These are phyloP conservation scores for Acleris laterana DNA, from an alignment of 2,888 invertebrate species.

Conservation along the genomic window DNA sequence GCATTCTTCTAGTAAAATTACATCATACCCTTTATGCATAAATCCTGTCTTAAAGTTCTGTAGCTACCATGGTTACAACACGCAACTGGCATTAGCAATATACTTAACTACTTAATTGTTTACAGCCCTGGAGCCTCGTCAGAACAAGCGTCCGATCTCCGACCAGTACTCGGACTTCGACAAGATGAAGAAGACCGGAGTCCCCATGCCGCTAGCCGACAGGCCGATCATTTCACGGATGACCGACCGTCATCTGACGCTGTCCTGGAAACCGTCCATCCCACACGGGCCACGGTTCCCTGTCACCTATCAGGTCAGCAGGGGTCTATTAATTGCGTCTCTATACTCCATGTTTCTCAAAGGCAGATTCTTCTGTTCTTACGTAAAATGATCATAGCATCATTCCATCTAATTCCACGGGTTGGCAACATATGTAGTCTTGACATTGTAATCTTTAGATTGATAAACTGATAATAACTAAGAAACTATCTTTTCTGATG, in stretches of 20 bases:
- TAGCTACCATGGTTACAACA: too few species aligned
- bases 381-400: too few species aligned
- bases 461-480: too few species aligned
- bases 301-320: constrained; percentile 93
- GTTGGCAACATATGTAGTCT: too few species aligned
- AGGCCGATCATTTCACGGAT: constrained; percentile 96
- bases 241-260: constrained; percentile 93
- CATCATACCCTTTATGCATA: too few species aligned
- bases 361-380: too few species aligned
- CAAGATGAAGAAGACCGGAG: constrained; percentile 91
- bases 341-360: too few species aligned
- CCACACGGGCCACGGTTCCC: constrained; percentile 94
- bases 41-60: too few species aligned
- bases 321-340: neutral
- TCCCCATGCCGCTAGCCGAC: constrained; percentile 94
- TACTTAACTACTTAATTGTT: constrained; percentile 28
- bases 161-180: constrained; percentile 94
- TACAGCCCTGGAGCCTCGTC: constrained; percentile 87
- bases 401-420: too few species aligned
- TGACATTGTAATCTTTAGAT: too few species aligned
- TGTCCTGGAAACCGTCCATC: constrained; percentile 97
- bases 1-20: too few species aligned
- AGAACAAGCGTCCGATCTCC: constrained; percentile 86
- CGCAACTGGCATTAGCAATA: neutral
- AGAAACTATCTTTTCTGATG: too few species aligned